Conservation (phyloP, 2,797 vertebrate species). For the Spheniscus humboldti region DNA sequence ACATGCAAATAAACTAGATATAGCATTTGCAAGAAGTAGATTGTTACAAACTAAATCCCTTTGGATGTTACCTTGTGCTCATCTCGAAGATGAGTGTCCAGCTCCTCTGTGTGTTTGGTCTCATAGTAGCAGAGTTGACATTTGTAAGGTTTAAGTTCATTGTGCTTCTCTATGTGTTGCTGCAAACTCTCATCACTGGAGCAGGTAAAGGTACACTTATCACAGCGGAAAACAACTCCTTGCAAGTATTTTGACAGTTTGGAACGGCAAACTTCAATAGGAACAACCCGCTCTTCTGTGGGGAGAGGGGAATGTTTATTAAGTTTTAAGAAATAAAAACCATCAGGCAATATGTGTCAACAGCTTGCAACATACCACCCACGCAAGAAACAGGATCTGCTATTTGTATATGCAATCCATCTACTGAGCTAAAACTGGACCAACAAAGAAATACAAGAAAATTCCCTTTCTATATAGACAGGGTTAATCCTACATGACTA, state of each 20-base stretch:
- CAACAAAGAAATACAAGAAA: background rate
- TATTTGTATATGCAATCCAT: background rate
- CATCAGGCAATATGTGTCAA: slow-evolving; percentile 78
- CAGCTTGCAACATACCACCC: slow-evolving; percentile 80
- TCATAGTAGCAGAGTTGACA: slow-evolving; percentile 95
- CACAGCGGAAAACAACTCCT: slow-evolving; percentile 90
- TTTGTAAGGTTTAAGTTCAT: slow-evolving; percentile 90
- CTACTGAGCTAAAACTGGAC: background rate
- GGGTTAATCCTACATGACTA: background rate
- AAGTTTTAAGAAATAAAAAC: slow-evolving; percentile 90
- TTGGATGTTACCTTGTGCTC: slow-evolving; percentile 87
- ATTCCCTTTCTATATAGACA: background rate
- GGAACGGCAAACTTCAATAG: slow-evolving; percentile 91
- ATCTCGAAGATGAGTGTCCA: slow-evolving; percentile 88
- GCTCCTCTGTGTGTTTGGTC: slow-evolving; percentile 85
- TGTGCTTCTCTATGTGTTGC: slow-evolving; percentile 91
- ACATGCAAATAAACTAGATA: background rate
- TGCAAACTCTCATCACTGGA: slow-evolving; percentile 90
- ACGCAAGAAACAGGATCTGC: background rate
- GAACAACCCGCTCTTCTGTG: slow-evolving; percentile 90
- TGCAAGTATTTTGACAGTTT: slow-evolving; percentile 92
- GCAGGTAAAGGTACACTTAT: slow-evolving; percentile 96
- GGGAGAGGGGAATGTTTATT: slow-evolving; percentile 92
- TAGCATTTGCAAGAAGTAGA: background rate
- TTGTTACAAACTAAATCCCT: background rate